These are phyloP conservation scores for Danio albolineatus DNA, from an alignment of 2,797 vertebrate species.

Conservation along the genomic window DNA sequence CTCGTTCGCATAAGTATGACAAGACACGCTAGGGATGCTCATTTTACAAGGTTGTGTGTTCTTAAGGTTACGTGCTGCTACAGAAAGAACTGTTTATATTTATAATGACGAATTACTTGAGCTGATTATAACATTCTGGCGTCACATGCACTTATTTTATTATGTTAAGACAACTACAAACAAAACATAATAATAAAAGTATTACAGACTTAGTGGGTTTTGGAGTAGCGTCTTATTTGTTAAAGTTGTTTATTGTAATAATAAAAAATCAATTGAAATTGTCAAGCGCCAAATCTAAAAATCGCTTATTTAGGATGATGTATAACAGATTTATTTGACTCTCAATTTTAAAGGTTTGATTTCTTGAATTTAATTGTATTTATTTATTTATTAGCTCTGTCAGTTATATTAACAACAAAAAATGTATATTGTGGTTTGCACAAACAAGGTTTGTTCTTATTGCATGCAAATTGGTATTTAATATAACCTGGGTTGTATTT, in stretches of 20 bases:
- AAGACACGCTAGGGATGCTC: conserved; percentile 35
- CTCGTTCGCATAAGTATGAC: conserved; percentile 12
- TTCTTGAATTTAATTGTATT: background rate
- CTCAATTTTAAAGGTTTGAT: no score
- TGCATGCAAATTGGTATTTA: background rate
- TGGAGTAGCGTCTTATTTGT: background rate
- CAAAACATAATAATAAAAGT: conserved; percentile 12
- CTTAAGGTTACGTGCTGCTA: conserved; percentile 49
- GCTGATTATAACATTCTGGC: conserved; percentile 31
- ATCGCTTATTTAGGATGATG: no score
- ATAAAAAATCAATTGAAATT: background rate
- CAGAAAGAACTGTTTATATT: conserved; percentile 49
- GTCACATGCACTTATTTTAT: conserved; percentile 37
- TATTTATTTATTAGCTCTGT: background rate
- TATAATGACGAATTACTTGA: conserved; percentile 42
- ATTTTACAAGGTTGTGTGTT: conserved; percentile 31
- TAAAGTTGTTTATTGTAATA: background rate
- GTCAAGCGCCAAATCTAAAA: no score
- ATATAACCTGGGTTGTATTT: background rate
- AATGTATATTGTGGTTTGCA: background rate
- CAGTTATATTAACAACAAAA: background rate
- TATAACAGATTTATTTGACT: no score
- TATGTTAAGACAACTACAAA: conserved; percentile 12
- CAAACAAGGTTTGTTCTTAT: background rate
- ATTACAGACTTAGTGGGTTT: conserved; percentile 1